Percentiles rank a stretch among this genome's conserved stretches.
These are phyloP conservation scores for Erinaceus europaeus DNA, from an alignment of 2,113 vertebrate genomes.

Conservation along the genomic window DNA sequence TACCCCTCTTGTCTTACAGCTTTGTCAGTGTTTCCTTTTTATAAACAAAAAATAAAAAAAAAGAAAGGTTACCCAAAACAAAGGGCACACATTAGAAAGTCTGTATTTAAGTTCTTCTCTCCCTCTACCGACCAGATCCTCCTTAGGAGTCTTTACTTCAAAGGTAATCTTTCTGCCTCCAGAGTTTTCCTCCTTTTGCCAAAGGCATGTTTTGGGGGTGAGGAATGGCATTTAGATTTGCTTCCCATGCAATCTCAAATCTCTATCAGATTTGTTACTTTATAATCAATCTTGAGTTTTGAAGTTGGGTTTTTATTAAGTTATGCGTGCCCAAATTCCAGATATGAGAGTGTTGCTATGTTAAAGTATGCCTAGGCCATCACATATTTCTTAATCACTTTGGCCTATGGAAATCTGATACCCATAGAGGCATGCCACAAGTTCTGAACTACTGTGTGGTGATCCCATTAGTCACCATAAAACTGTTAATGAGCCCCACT, in stretches of 20 bases:
- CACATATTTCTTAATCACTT: not conserved
- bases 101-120: no score
- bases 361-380: not conserved
- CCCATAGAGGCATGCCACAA: not conserved
- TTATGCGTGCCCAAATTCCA: not conserved
- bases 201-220: no score
- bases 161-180: no score
- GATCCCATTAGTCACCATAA: constrained; percentile 26
- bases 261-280: not conserved
- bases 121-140: no score
- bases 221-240: no score
- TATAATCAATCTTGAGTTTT: not conserved
- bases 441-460: constrained; percentile 50
- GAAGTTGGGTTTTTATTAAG: not conserved
- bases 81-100: no score
- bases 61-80: no score
- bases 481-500: constrained; percentile 44
- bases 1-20: no score
- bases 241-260: not conserved
- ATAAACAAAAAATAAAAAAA: no score
- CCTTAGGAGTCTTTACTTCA: no score
- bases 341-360: not conserved
- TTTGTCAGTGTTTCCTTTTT: no score
- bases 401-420: constrained; percentile 7
- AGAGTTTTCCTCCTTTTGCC: no score